Conservation (phyloP, 53 echinoderm and acorn worm species). For the Holothuria scabra region DNA sequence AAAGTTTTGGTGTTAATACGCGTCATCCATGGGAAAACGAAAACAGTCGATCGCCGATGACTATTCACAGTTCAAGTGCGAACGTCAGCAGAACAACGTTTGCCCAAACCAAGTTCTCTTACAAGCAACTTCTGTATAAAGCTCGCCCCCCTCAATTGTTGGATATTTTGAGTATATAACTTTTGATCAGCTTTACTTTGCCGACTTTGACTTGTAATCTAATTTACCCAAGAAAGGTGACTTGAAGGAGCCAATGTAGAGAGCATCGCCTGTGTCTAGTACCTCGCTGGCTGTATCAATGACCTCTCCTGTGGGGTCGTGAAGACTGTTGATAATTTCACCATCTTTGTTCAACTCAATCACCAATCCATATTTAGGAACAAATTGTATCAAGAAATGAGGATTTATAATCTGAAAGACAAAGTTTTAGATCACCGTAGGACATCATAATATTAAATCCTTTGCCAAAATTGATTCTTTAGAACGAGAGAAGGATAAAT, state of each 20-base stretch:
- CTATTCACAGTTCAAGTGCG: too few relatives aligned
- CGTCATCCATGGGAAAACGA: too few relatives aligned
- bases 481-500: too few relatives aligned
- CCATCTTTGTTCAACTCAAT: conserved; percentile 90
- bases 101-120: too few relatives aligned
- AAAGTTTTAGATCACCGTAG: neutral
- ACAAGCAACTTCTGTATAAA: too few relatives aligned
- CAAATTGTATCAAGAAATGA: conserved; percentile 30
- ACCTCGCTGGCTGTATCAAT: conserved; percentile 79
- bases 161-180: too few relatives aligned
- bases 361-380: conserved; percentile 88
- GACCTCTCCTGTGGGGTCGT: conserved; percentile 84
- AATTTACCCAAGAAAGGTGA: conserved; percentile 76
- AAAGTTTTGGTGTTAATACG: too few relatives aligned
- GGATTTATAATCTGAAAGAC: conserved; percentile 63
- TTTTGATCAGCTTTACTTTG: too few relatives aligned
- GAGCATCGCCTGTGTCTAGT: conserved; percentile 83
- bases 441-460: neutral
- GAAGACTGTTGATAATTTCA: conserved; percentile 74
- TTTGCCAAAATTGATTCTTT: too few relatives aligned
- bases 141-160: too few relatives aligned
- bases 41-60: too few relatives aligned
- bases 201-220: conserved; percentile 31
- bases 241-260: conserved; percentile 82
- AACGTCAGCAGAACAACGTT: too few relatives aligned